Base-by-base conservation (phyloP, 1,140 invertebrate genomes). In the Heliconius congener region DNA sequence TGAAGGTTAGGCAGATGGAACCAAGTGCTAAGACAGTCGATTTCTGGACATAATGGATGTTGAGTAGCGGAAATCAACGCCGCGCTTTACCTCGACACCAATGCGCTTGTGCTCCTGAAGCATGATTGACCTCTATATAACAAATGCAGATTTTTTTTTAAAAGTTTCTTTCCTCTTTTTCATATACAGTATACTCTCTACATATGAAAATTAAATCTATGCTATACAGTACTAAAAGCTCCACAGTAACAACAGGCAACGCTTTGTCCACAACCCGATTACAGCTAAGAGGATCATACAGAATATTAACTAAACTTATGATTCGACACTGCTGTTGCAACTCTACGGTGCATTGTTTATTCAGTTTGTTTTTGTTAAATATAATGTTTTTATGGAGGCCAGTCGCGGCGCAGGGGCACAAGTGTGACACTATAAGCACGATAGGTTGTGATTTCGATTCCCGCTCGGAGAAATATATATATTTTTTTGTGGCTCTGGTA, bases 281-380 rank as follows among this genome's bases (percentile, higher is more conserved):
- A 66, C 60, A 16, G 3, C 27, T 66, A 66, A 66, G 60, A 66
- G 60, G 60, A 66, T 66, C 60, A 66, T 30, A 30, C 27, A 27
- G 23, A 66, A 66, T 66, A 66, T 66, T 66, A 66, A 30, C 23
- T 66, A 66, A 66, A 66, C 60, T 66, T 16, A 66, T 66, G 60
- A 66, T 66, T 66, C 60, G 23, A 30, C 23, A 27, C 0, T 23
- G 27, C 13, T 66, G 60, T 23, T 13, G 27, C 27, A 39, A 73
- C 71, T 46, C 16, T 46, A 50, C 42, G 19, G 42, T 23, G n/a
- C 39, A 73, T 50, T 73, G 23, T 18, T 27, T 30, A 16, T 30
- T 30, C 3, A 30, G 23, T 66, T 66, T 13, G 50, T 52, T 52
- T 52, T 52, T 19, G 50, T 52, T 52, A 19, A 19, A 57, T 23